Evolutionary conservation across 2,888 invertebrate genomes (phyloP), one percentile per base, ranked within the genome.

Genomic region (Herminia tarsipennalis): DNA sequence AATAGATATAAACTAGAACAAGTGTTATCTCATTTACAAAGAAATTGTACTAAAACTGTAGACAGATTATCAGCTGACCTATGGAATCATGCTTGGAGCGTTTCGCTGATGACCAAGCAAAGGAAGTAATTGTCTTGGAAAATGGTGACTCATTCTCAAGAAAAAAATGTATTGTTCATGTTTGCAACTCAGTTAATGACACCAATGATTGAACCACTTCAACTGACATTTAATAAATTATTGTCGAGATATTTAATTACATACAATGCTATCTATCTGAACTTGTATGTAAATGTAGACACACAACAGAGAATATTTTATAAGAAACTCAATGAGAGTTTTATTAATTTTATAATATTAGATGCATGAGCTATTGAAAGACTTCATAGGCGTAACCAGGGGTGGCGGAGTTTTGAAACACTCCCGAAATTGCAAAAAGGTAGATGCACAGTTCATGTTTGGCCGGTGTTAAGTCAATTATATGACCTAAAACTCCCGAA

Each of bases 91-190:
- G 44, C 33, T 43, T 52, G 35, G 28, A 45, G 45, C 58, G 63
- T 56, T 43, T 66, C 57, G 61, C 56, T 57, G 63, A 66, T 70
- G 70, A 72, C 66, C 55, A 55, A 63, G 49, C 56, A 49, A 56
- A 75, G 72, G 73, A 76, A 73, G 68, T 61, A 71, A 66, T 72
- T 61, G 57, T 63, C 67, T 67, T 44, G 45, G 37, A 56, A 47
- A 60, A 46, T 50, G 48, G 49, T 66, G 68, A 68, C 58, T 73
- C 73, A 73, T 64, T 57, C 58, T 67, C 60, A 52, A 61, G 60
- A 70, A 69, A 70, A 76, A 60, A 46, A 36, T 57, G 39, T 64
- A 44, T 33, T 46, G 51, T 56, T 49, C 49, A 58, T 57, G 61
- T 57, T 39, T 10, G 16, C 16, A 30, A 25, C 8, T 28, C 14